Percentiles rank a stretch among this genome's conserved stretches.
Conservation (phyloP, 1,140 invertebrate species). For the Bombus consobrinus region DNA sequence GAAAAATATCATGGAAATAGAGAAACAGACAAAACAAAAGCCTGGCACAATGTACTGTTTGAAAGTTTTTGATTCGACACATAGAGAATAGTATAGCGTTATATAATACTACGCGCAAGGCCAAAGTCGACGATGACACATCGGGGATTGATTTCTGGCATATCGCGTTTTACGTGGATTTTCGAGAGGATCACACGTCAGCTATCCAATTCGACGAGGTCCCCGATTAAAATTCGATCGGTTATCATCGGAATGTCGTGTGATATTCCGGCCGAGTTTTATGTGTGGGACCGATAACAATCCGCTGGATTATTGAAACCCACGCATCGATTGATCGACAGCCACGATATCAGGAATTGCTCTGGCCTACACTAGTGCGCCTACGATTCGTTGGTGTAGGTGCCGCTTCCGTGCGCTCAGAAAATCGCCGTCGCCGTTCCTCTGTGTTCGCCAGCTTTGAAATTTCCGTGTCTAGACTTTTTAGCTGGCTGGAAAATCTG, state of each 20-base stretch:
- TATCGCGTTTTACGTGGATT: constrained; percentile 58
- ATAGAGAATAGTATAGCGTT: not conserved
- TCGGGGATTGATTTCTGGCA: constrained; percentile 62
- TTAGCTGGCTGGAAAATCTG: not conserved
- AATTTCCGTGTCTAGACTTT: constrained; percentile 3
- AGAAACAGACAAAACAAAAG: not conserved
- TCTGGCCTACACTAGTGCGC: not conserved
- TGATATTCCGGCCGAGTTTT: constrained; percentile 62
- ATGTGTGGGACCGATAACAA: constrained; percentile 65
- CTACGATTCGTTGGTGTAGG: not conserved
- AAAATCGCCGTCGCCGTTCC: not conserved
- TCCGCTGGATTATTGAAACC: constrained; percentile 62
- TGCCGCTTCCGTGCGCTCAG: not conserved
- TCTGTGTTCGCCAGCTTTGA: not conserved
- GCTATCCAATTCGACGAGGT: constrained; percentile 54
- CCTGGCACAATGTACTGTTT: not conserved
- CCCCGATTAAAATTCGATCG: constrained; percentile 69
- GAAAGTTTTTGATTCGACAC: constrained; percentile 29
- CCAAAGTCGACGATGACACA: constrained; percentile 56
- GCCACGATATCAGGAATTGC: constrained; percentile 61
- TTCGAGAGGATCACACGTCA: constrained; percentile 66
- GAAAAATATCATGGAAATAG: not conserved
- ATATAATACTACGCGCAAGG: constrained; percentile 34
- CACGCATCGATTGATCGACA: constrained; percentile 56
- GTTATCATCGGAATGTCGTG: constrained; percentile 63